Conservation (phyloP, 2,797 vertebrate genomes). For the Rhinophrynus dorsalis region DNA sequence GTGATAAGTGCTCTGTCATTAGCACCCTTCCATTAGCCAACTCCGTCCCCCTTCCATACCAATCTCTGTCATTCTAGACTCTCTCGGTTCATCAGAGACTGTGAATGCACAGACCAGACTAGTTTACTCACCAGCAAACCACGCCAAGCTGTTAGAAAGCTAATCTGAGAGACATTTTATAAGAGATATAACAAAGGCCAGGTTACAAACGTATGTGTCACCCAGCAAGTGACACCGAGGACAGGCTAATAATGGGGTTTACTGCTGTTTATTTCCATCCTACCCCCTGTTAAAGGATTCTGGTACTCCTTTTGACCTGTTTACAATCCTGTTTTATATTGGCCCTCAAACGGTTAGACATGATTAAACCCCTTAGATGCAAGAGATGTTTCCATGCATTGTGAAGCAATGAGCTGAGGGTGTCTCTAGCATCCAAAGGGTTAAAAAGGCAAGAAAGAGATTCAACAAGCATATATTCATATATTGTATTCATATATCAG, state of each 20-base stretch:
- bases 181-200: constrained; percentile 15
- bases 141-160: constrained; percentile 18
- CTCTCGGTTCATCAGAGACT: constrained; percentile 31
- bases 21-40: constrained; percentile 20
- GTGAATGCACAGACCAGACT: constrained; percentile 7
- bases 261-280: constrained; percentile 28
- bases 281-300: constrained; percentile 6
- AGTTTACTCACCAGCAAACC: constrained; percentile 2
- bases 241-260: constrained; percentile 38
- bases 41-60: constrained; percentile 22
- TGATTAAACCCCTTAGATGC: too few species aligned
- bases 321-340: not conserved
- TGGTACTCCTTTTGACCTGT: not conserved
- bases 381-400: too few species aligned
- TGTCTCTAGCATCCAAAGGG: too few species aligned
- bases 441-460: too few species aligned
- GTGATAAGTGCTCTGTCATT: constrained; percentile 27
- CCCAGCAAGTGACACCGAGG: constrained; percentile 26
- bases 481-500: too few species aligned
- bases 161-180: constrained; percentile 35
- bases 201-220: constrained; percentile 12
- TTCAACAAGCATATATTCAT: too few species aligned
- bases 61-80: constrained; percentile 47
- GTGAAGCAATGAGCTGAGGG: too few species aligned
- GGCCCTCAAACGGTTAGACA: too few species aligned